Evolutionary conservation across 2,797 vertebrate genomes (phyloP), one percentile per base, ranked within the genome.

Genomic region (Moxostoma hubbsi): DNA sequence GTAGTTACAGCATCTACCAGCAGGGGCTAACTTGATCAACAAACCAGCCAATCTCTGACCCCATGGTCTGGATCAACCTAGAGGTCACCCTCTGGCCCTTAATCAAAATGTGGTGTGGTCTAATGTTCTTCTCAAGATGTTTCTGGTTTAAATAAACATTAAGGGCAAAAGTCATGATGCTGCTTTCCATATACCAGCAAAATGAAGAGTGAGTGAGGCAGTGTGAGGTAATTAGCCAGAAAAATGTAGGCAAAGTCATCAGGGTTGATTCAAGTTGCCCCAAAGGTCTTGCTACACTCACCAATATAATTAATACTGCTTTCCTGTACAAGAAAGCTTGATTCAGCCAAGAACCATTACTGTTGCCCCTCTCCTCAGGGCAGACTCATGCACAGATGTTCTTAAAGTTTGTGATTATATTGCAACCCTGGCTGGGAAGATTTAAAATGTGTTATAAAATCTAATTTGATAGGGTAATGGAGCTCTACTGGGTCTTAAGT

Each of bases 221-320:
- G 74, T 74, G 63, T 36, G 43, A 54, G 76, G 73, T 72, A 81
- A 81, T 85, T 54, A 75, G 9, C 61, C 15, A 63, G 43, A 82
- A 46, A 75, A 62, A 81, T 62, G 18, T 50, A 36, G 66, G 62
- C 62, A 64, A 83, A 83, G 79, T 79, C 81, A 75, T 81, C 67
- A 73, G 49, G 75, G 76, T 79, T 81, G 75, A 83, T 75, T 82
- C 71, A 82, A 58, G 45, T 53, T 51, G 72, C 54, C 75, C 72
- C 75, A 72, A 55, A 58, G 61, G 55, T 59, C 51, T 67, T 36
- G 49, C 76, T 79, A 62, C 51, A 73, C 75, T 75, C 81, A 65
- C 62, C 74, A 57, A 72, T 73, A 76, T 83, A 85, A 83, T 83
- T 79, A 83, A 75, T 61, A 10, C 79, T 57, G 72, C 71, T 74